phyloP scores from a whole-genome alignment of 2,797 vertebrate genomes.

The Silurus lanzhouensis region DNA sequence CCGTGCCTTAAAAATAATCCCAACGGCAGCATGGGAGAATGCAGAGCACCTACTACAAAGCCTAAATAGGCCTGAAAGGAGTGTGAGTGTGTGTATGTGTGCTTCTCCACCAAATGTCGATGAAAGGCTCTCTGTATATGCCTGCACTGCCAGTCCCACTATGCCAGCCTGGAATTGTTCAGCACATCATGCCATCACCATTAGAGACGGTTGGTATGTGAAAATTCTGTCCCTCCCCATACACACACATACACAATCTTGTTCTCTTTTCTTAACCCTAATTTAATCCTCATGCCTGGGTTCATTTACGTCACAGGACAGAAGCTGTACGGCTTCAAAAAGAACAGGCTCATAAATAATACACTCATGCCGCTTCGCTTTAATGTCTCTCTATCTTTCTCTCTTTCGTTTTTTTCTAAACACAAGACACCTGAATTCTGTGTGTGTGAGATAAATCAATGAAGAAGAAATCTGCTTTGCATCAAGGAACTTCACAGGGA shows the following conservation, averaged over 20 bases:
- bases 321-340: slow-evolving; percentile 7
- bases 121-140: slow-evolving; percentile 81
- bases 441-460: slow-evolving; percentile 46
- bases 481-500: background rate
- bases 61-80: slow-evolving; percentile 40
- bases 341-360: slow-evolving; percentile 3
- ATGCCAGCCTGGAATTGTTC: slow-evolving; percentile 78
- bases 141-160: slow-evolving; percentile 56
- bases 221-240: slow-evolving; percentile 67
- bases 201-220: slow-evolving; percentile 79
- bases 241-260: background rate
- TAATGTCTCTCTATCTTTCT: slow-evolving; percentile 1
- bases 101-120: slow-evolving; percentile 66
- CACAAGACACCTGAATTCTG: background rate
- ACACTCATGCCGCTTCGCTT: background rate
- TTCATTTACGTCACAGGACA: slow-evolving; percentile 44
- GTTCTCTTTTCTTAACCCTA: slow-evolving; percentile 27
- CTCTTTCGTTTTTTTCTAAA: background rate
- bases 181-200: slow-evolving; percentile 77
- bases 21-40: slow-evolving; percentile 37
- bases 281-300: slow-evolving; percentile 27
- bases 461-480: slow-evolving; percentile 39
- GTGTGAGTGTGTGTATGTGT: slow-evolving; percentile 20
- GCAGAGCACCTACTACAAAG: slow-evolving; percentile 28
- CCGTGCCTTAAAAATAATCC: slow-evolving; percentile 34